Conservation (phyloP, 1,140 invertebrate genomes). For the Drosophila bocqueti region DNA sequence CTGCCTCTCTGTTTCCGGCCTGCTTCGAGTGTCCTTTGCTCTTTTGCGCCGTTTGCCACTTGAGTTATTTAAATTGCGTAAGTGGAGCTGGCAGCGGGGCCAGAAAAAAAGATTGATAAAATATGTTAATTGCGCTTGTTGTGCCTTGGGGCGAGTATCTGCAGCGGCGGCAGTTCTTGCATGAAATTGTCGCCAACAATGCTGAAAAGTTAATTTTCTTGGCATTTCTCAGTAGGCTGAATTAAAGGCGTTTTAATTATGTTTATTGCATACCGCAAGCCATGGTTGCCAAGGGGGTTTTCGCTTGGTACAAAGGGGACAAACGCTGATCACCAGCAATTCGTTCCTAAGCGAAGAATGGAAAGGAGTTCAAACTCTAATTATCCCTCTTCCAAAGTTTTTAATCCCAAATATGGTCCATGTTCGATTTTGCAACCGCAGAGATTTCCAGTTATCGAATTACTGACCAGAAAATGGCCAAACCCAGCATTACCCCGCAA, state of each 20-base stretch:
- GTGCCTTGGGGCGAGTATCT: slow-evolving; percentile 33
- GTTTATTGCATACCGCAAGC: slow-evolving; percentile 62
- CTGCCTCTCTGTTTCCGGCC: slow-evolving; percentile 11
- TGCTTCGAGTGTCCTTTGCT: slow-evolving; percentile 71
- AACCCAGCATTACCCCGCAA: neutral
- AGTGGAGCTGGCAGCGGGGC: slow-evolving; percentile 53
- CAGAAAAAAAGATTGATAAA: slow-evolving; percentile 77
- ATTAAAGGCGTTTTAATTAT: slow-evolving; percentile 79
- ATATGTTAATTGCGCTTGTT: slow-evolving; percentile 81
- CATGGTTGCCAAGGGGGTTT: neutral
- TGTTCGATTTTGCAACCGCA: neutral
- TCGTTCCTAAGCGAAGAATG: too few species aligned
- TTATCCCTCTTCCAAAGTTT: neutral
- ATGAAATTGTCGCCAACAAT: slow-evolving; percentile 78
- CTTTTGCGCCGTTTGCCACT: slow-evolving; percentile 72
- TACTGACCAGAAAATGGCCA: slow-evolving; percentile 6
- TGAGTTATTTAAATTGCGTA: slow-evolving; percentile 84
- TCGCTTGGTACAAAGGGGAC: neutral
- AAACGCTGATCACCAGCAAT: neutral
- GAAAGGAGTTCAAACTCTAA: neutral
- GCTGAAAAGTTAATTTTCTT: slow-evolving; percentile 82
- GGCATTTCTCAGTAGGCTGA: slow-evolving; percentile 46
- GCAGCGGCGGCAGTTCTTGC: slow-evolving; percentile 45
- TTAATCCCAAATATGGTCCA: too few species aligned
- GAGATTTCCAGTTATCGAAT: slow-evolving; percentile 9